Conservation (phyloP, 2,113 vertebrate species). For the Poeciliopsis turrubarensis region DNA sequence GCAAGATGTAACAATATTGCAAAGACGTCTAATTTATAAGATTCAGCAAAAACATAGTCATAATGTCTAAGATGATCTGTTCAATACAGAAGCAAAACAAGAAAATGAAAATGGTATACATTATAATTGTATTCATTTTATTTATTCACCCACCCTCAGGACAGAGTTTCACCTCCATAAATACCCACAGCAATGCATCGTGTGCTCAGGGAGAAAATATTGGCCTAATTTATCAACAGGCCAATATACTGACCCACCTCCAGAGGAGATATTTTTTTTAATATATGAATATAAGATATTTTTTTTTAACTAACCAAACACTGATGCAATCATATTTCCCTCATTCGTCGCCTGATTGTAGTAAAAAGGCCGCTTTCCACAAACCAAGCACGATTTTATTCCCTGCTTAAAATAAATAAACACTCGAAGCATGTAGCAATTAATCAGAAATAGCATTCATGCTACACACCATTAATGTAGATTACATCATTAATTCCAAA, state of each 20-base stretch:
- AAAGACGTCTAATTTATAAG: too few relatives aligned
- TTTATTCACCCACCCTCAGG: background rate
- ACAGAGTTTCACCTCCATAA: background rate
- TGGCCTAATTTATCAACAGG: background rate
- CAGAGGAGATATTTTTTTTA: background rate
- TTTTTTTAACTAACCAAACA: too few relatives aligned
- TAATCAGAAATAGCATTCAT: conserved; percentile 24
- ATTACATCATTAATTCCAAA: conserved; percentile 42
- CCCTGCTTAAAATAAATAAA: conserved; percentile 11
- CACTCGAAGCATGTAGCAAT: conserved; percentile 17
- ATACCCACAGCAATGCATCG: background rate
- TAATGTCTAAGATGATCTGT: background rate
- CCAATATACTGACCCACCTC: background rate
- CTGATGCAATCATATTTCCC: background rate
- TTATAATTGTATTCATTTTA: background rate
- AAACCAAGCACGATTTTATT: conserved; percentile 4
- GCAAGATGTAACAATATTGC: too few relatives aligned
- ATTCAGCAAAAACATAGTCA: too few relatives aligned
- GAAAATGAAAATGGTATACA: background rate
- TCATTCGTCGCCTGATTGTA: background rate
- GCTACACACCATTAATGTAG: conserved; percentile 35
- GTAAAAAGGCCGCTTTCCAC: background rate
- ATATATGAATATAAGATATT: too few relatives aligned
- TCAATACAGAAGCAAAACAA: background rate
- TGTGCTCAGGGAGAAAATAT: background rate